Percentiles rank a stretch among this genome's conserved stretches.
phyloP scores from a whole-genome alignment of 2,888 invertebrate species.

The Sarcophaga rosellei region DNA sequence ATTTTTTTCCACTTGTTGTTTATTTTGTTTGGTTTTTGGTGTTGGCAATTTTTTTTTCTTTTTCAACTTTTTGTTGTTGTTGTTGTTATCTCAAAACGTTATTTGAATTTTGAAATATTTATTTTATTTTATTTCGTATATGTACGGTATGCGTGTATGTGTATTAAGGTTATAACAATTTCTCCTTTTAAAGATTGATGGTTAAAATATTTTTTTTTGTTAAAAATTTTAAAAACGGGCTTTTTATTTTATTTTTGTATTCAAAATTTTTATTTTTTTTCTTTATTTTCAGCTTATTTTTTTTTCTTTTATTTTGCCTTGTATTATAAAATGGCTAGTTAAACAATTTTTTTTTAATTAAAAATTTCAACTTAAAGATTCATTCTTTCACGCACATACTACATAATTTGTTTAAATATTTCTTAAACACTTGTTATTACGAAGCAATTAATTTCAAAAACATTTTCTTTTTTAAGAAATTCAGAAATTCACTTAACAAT shows the following conservation, averaged over 20 bases:
- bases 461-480: conserved; percentile 6
- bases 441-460: background rate
- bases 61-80: conserved; percentile 8
- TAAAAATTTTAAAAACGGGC: background rate
- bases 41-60: conserved; percentile 33
- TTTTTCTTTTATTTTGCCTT: background rate
- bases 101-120: conserved; percentile 63
- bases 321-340: background rate
- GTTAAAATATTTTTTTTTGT: background rate
- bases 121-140: conserved; percentile 40
- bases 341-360: background rate
- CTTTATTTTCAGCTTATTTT: background rate
- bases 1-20: conserved; percentile 60
- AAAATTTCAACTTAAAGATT: conserved; percentile 41
- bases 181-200: conserved; percentile 58
- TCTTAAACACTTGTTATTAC: conserved; percentile 29
- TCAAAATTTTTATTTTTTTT: too few species aligned
- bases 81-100: conserved; percentile 46
- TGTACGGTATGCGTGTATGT: conserved; percentile 51
- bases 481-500: conserved; percentile 17
- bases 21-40: conserved; percentile 47
- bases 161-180: conserved; percentile 55
- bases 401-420: background rate
- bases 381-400: background rate
- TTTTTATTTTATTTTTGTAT: background rate